Evolutionary conservation across 2,113 vertebrate species (phyloP).

Genomic region (Chiloscyllium plagiosum): DNA sequence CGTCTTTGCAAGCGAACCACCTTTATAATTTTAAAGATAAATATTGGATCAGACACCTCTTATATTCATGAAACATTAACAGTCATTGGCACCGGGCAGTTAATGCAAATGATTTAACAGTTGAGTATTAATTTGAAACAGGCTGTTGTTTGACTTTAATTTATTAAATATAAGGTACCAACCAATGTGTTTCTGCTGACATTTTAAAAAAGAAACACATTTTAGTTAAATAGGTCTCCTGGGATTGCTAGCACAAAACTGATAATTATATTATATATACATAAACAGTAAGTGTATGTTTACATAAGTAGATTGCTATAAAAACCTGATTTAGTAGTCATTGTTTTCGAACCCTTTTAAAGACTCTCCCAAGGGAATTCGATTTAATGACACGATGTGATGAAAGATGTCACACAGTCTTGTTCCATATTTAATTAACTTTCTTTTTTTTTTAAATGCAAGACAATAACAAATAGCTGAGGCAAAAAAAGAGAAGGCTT

Average conservation of each 20-base stretch:
- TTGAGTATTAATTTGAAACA: not conserved
- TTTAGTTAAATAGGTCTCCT: slow-evolving; percentile 78
- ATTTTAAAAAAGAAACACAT: slow-evolving; percentile 80
- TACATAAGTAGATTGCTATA: slow-evolving; percentile 95
- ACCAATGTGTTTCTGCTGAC: slow-evolving; percentile 90
- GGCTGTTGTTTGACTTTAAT: slow-evolving; percentile 61
- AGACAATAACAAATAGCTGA: slow-evolving; percentile 92
- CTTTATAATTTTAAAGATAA: not conserved
- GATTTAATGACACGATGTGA: slow-evolving; percentile 99
- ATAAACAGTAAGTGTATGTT: slow-evolving; percentile 97
- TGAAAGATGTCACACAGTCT: slow-evolving; percentile 97
- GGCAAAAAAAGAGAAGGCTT: slow-evolving; percentile 64
- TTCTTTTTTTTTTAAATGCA: slow-evolving; percentile 89
- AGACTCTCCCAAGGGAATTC: slow-evolving; percentile 87
- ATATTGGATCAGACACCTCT: not conserved
- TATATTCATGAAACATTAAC: not conserved
- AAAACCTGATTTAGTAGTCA: slow-evolving; percentile 98
- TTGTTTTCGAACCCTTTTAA: slow-evolving; percentile 96
- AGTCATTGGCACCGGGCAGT: not conserved
- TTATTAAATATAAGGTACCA: slow-evolving; percentile 70
- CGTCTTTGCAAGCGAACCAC: not conserved
- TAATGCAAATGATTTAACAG: not conserved
- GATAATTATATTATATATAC: slow-evolving; percentile 99
- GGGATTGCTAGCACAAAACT: slow-evolving; percentile 88
- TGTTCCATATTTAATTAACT: slow-evolving; percentile 99